Evolutionary conservation across 2,797 vertebrate genomes (phyloP).

Genomic region (Phylloscopus collybita): DNA sequence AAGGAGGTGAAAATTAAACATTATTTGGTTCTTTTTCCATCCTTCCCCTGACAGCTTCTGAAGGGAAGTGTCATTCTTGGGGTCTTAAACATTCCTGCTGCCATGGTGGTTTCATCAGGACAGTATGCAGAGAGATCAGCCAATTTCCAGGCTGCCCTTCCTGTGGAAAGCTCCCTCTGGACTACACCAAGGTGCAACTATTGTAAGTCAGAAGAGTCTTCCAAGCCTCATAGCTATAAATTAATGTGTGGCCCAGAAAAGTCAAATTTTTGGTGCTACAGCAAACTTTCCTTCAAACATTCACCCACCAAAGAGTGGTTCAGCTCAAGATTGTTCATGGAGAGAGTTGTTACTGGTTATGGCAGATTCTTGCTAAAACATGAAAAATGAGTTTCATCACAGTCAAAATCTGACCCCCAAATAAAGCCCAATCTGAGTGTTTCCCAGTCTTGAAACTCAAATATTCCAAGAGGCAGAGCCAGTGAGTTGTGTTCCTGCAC

Average conservation of each 20-base stretch:
- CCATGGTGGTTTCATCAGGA: background rate
- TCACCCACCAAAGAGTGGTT: background rate
- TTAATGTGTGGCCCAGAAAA: background rate
- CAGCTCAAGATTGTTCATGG: background rate
- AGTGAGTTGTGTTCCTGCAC: background rate
- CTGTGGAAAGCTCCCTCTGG: background rate
- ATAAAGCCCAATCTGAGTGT: background rate
- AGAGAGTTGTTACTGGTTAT: background rate
- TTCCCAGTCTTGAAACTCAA: background rate
- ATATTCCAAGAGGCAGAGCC: background rate
- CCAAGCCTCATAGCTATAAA: background rate
- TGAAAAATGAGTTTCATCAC: background rate
- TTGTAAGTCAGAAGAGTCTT: background rate
- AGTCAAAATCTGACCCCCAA: background rate
- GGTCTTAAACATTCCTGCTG: slow-evolving; percentile 4
- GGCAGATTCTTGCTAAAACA: background rate
- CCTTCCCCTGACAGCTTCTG: background rate
- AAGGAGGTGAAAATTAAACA: background rate
- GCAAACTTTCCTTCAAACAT: background rate
- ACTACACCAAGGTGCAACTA: background rate
- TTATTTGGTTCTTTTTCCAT: background rate
- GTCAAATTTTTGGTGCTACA: background rate
- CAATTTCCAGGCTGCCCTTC: background rate
- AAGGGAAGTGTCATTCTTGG: background rate
- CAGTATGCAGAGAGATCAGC: background rate